Percentiles rank a stretch among this genome's conserved stretches.
These are phyloP conservation scores for Scaptomyza parva DNA, from an alignment of 2,888 invertebrate species.

Conservation along the genomic window DNA sequence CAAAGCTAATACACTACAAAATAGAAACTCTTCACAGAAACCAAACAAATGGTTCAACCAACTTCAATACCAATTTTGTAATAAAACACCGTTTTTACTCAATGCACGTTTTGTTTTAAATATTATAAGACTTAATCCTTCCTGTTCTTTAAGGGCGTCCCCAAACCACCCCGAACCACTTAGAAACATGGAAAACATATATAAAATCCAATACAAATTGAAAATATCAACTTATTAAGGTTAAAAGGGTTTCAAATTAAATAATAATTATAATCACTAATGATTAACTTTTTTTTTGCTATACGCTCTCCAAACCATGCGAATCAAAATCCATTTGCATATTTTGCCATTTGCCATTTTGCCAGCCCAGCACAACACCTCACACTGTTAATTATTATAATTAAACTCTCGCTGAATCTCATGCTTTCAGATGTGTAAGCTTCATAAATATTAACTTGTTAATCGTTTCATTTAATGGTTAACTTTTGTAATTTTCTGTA, in stretches of 20 bases:
- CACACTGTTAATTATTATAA: constrained; percentile 21
- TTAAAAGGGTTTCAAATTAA: background rate
- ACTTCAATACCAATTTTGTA: too few species aligned
- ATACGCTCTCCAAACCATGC: background rate
- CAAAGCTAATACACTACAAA: constrained; percentile 21
- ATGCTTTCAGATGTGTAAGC: constrained; percentile 13
- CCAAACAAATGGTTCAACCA: too few species aligned
- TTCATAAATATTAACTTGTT: constrained; percentile 12
- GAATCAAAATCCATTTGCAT: constrained; percentile 6
- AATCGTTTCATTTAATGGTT: constrained; percentile 6
- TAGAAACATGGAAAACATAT: background rate
- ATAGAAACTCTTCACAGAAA: constrained; percentile 1
- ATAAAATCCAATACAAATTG: background rate
- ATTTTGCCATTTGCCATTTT: too few species aligned
- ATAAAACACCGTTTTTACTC: too few species aligned
- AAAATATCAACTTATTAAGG: background rate
- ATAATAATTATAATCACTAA: background rate
- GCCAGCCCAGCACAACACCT: constrained; percentile 23
- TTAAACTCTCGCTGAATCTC: constrained; percentile 13
- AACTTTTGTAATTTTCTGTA: constrained; percentile 6
- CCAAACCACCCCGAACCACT: background rate
- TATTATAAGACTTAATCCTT: too few species aligned
- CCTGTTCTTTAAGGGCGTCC: too few species aligned
- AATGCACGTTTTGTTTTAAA: too few species aligned
- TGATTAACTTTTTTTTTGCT: constrained; percentile 11